Conservation (phyloP, 2,113 vertebrate species). For the Anoplopoma fimbria region DNA sequence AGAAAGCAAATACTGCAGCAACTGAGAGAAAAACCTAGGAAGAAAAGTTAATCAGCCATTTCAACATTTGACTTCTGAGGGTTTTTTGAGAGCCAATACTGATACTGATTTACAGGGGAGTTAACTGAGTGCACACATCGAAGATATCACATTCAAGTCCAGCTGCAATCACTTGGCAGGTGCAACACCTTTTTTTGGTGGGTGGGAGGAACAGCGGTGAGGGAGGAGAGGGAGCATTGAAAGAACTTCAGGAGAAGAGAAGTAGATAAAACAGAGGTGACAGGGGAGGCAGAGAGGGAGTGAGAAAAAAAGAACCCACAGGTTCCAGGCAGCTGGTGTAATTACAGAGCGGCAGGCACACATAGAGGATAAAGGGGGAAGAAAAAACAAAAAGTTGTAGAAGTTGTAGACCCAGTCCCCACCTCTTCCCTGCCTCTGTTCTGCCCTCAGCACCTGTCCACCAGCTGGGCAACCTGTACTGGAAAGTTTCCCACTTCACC, state of each 20-base stretch:
- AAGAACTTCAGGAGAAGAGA: constrained; percentile 34
- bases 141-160: neutral
- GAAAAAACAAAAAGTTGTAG: constrained; percentile 51
- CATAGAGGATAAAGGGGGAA: constrained; percentile 37
- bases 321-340: constrained; percentile 66
- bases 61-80: neutral
- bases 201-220: constrained; percentile 18
- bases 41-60: too few species aligned
- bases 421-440: constrained; percentile 51
- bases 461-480: constrained; percentile 57
- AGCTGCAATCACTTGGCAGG: constrained; percentile 30
- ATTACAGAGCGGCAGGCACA: constrained; percentile 65
- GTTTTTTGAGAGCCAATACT: neutral
- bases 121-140: neutral
- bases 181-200: neutral
- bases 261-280: constrained; percentile 35
- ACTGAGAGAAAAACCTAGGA: neutral
- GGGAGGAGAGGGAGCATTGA: constrained; percentile 39
- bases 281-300: neutral
- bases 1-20: too few species aligned
- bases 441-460: constrained; percentile 65
- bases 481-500: constrained; percentile 9
- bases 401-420: constrained; percentile 48
- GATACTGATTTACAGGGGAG: neutral
- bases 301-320: constrained; percentile 4